These are phyloP conservation scores for Polyommatus iphigenia DNA, from an alignment of 2,888 invertebrate species.

Conservation along the genomic window DNA sequence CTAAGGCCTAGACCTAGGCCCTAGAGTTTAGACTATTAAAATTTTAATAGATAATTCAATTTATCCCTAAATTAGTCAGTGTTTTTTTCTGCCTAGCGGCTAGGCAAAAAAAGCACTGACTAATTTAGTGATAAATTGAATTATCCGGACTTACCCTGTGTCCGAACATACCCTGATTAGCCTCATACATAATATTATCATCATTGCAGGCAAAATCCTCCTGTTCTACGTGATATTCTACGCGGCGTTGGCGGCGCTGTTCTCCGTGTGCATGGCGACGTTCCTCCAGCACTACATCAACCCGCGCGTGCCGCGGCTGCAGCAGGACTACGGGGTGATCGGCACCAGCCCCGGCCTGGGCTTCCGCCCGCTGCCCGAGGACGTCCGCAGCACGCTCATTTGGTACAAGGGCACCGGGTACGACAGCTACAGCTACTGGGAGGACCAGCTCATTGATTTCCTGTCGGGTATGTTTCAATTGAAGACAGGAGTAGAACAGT, in stretches of 20 bases:
- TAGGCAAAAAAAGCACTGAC: no score
- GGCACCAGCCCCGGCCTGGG: slow-evolving; percentile 97
- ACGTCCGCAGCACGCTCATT: slow-evolving; percentile 96
- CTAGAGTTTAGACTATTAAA: no score
- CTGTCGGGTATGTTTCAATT: slow-evolving; percentile 83
- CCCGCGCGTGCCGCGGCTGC: slow-evolving; percentile 92
- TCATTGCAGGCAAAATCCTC: slow-evolving; percentile 90
- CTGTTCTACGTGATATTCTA: slow-evolving; percentile 97
- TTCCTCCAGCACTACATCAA: slow-evolving; percentile 95
- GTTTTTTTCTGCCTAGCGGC: no score
- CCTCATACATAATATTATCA: no score
- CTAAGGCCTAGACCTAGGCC: no score
- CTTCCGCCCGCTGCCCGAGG: slow-evolving; percentile 95
- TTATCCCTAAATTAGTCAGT: no score
- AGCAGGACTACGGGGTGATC: slow-evolving; percentile 90
- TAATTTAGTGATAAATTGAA: no score
- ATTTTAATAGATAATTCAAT: no score
- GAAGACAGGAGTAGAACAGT: no score
- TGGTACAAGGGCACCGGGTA: slow-evolving; percentile 93
- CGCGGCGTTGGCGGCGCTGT: slow-evolving; percentile 90
- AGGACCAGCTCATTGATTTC: slow-evolving; percentile 86
- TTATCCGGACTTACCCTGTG: no score
- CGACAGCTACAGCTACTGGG: slow-evolving; percentile 90
- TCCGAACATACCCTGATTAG: no score
- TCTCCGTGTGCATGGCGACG: slow-evolving; percentile 94